Evolutionary conservation across 2,888 invertebrate genomes (phyloP).

Genomic region (Lepidonotus clava): DNA sequence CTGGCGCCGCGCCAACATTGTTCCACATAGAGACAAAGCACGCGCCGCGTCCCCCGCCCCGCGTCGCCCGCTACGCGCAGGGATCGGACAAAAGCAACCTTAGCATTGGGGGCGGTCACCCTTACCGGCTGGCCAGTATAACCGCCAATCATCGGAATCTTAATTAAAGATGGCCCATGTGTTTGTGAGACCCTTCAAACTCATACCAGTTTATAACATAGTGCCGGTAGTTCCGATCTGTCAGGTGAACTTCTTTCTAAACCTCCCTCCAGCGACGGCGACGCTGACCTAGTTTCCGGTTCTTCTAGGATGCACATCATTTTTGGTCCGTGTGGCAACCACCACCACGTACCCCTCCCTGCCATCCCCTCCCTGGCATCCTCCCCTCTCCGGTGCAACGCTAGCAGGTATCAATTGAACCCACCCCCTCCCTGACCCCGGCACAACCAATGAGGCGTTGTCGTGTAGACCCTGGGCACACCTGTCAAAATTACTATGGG

Average conservation of each 20-base stretch:
- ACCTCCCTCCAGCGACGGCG: no score
- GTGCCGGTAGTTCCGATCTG: no score
- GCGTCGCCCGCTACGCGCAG: neutral
- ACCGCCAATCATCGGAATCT: slow-evolving; percentile 47
- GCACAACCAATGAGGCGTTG: neutral
- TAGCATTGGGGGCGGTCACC: neutral
- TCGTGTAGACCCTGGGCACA: no score
- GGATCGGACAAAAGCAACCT: slow-evolving; percentile 11
- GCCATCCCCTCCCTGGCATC: neutral
- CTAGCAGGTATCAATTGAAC: no score
- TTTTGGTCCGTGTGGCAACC: neutral
- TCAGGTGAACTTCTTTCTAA: no score
- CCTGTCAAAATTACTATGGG: no score
- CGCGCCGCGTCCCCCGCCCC: neutral
- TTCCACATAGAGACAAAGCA: slow-evolving; percentile 45
- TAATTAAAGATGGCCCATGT: neutral
- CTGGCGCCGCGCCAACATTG: slow-evolving; percentile 52
- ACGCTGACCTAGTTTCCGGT: slow-evolving; percentile 10
- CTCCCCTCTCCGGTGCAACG: neutral
- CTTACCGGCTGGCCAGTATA: no score
- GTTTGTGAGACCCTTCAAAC: no score
- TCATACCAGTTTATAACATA: no score
- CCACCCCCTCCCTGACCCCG: neutral
- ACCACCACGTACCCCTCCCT: neutral
- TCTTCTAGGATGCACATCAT: slow-evolving; percentile 17